These are phyloP conservation scores for Crenuchus spilurus DNA, from an alignment of 2,797 vertebrate species.

Conservation along the genomic window DNA sequence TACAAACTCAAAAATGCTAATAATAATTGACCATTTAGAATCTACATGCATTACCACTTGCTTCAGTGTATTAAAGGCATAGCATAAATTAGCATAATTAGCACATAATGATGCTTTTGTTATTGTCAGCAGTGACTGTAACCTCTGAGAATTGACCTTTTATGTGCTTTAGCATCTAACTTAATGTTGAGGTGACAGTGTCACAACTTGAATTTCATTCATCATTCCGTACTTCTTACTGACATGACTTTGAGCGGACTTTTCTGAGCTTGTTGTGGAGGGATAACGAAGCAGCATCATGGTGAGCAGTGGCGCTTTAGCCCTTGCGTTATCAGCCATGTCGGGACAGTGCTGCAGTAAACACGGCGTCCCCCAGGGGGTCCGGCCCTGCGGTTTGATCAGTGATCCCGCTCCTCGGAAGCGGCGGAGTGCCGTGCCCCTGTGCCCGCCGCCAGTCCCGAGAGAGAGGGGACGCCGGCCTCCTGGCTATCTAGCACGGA, in stretches of 20 bases:
- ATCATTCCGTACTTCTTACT: neutral
- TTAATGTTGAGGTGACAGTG: too few species aligned
- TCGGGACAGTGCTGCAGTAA: slow-evolving; percentile 73
- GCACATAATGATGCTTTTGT: too few species aligned
- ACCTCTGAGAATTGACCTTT: too few species aligned
- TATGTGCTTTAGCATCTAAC: too few species aligned
- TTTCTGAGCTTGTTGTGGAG: neutral
- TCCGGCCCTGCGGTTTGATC: slow-evolving; percentile 49
- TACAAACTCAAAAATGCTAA: too few species aligned
- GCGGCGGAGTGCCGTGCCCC: slow-evolving; percentile 42
- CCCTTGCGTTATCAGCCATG: slow-evolving; percentile 73
- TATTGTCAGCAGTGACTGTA: too few species aligned
- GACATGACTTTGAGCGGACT: neutral
- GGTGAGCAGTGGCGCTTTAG: slow-evolving; percentile 35
- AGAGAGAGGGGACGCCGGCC: slow-evolving; percentile 44
- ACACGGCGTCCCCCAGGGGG: slow-evolving; percentile 64
- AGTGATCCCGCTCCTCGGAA: slow-evolving; percentile 54
- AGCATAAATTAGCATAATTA: too few species aligned
- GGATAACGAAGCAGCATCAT: neutral
- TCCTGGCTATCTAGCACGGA: slow-evolving; percentile 33
- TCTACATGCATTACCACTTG: too few species aligned
- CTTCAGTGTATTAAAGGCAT: too few species aligned
- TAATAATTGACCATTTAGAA: too few species aligned
- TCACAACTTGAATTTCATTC: neutral
- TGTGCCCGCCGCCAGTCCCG: slow-evolving; percentile 53